Conservation (phyloP, 2,113 vertebrate genomes). For the Fukomys damarensis region DNA sequence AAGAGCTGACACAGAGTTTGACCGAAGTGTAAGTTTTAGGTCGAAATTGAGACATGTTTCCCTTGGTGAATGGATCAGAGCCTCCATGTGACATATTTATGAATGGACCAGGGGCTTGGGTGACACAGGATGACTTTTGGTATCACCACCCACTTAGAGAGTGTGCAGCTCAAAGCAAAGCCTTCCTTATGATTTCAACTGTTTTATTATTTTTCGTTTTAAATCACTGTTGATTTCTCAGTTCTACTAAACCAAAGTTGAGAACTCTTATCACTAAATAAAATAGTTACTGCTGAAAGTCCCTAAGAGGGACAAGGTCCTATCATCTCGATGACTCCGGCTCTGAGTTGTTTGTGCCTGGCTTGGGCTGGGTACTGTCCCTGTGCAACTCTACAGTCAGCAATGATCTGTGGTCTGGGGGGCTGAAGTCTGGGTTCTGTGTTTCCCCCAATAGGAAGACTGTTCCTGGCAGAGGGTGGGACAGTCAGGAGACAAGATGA, state of each 20-base stretch:
- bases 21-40: neutral
- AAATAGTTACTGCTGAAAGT: neutral
- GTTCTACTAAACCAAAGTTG: neutral
- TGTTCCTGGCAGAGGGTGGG: neutral
- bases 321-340: neutral
- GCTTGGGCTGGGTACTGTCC: rapidly evolving
- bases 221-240: neutral
- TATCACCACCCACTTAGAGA: neutral
- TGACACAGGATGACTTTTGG: too few relatives aligned
- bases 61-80: neutral
- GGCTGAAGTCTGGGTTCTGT: neutral
- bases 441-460: too few relatives aligned
- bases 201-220: neutral
- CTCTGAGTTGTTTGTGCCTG: neutral
- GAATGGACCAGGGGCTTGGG: neutral
- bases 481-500: neutral
- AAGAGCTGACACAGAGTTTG: too few relatives aligned
- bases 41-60: neutral
- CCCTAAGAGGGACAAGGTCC: neutral
- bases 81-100: neutral
- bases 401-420: neutral
- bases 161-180: neutral
- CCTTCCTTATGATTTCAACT: neutral
- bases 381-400: neutral
- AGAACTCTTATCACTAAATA: neutral